Percentiles rank a stretch among this genome's conserved stretches.
Conservation (phyloP, 2,113 vertebrate genomes). For the Coregonus clupeaformis region DNA sequence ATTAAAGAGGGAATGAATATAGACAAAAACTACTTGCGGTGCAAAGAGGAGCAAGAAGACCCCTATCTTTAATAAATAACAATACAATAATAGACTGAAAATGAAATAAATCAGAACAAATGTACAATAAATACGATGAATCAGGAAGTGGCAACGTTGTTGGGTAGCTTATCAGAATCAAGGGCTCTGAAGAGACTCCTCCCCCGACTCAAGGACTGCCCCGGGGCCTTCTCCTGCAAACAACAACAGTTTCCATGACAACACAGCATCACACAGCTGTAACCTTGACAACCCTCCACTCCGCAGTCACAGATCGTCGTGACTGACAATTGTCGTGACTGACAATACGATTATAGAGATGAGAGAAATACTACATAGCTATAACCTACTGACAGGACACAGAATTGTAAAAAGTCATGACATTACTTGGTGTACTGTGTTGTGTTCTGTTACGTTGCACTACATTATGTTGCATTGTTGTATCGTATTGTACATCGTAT, state of each 20-base stretch:
- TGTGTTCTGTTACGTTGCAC: too few species aligned
- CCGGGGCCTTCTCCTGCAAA: conserved; percentile 50
- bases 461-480: too few species aligned
- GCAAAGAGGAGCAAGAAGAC: neutral
- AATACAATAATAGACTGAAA: neutral
- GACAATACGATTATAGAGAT: neutral
- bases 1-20: neutral
- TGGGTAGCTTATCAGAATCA: neutral
- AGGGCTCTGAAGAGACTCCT: conserved; percentile 4
- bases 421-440: too few species aligned
- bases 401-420: neutral
- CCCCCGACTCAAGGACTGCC: conserved; percentile 1
- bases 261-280: conserved; percentile 3
- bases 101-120: conserved; percentile 4
- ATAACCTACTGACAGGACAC: neutral
- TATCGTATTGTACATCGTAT: too few species aligned
- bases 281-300: neutral
- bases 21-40: neutral
- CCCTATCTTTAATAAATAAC: conserved; percentile 6
- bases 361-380: neutral
- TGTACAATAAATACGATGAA: neutral
- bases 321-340: too few species aligned
- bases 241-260: neutral
- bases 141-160: neutral
- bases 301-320: neutral